These are phyloP conservation scores for Apamea anceps DNA, from an alignment of 2,888 invertebrate species.

Conservation along the genomic window DNA sequence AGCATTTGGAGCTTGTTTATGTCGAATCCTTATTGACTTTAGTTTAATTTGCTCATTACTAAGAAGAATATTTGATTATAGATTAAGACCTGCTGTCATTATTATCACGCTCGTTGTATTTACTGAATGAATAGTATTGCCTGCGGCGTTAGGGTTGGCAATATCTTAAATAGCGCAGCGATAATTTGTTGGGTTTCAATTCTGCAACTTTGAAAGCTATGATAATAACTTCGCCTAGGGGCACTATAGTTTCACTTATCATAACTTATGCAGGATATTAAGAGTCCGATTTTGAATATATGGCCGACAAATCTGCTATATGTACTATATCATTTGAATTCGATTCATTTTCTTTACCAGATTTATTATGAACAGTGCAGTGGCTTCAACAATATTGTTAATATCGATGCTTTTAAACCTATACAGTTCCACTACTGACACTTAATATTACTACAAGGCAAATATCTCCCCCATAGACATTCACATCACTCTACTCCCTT, in stretches of 20 bases:
- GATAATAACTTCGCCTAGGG: constrained; percentile 59
- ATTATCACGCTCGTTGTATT: constrained; percentile 48
- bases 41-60: neutral
- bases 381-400: neutral
- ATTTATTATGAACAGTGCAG: neutral
- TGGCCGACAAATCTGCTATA: constrained; percentile 33
- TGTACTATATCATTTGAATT: constrained; percentile 27
- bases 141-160: constrained; percentile 31
- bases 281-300: constrained; percentile 48
- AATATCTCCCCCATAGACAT: too few relatives aligned
- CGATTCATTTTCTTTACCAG: neutral
- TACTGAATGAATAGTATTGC: constrained; percentile 32
- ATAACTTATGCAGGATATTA: constrained; percentile 53
- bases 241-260: constrained; percentile 52
- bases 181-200: constrained; percentile 56
- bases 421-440: neutral
- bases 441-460: neutral
- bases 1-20: constrained; percentile 16
- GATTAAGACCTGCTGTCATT: constrained; percentile 31
- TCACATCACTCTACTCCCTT: neutral
- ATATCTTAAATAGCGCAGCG: constrained; percentile 48
- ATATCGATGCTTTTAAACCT: neutral
- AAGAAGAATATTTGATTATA: constrained; percentile 8
- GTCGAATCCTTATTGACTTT: neutral
- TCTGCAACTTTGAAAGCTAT: constrained; percentile 42